Evolutionary conservation across 1,140 invertebrate genomes (phyloP).

Genomic region (Epicauta chinensis): DNA sequence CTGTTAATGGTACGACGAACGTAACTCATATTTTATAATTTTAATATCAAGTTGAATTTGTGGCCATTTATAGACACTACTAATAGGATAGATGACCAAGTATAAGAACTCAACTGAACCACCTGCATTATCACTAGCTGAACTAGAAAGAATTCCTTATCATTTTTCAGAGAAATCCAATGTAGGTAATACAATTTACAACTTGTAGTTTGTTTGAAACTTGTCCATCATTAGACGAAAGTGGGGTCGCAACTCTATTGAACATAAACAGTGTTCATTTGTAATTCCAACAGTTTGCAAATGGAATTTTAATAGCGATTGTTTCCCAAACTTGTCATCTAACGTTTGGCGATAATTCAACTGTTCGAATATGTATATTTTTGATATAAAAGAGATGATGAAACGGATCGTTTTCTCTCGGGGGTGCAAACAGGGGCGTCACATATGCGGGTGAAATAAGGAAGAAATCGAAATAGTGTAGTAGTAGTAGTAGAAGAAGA

Average conservation of each 20-base stretch:
- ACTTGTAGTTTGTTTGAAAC: too few relatives aligned
- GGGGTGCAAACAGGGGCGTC: conserved; percentile 40
- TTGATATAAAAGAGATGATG: conserved; percentile 28
- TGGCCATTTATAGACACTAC: conserved; percentile 12
- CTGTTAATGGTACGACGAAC: conserved; percentile 19
- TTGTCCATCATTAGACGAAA: too few relatives aligned
- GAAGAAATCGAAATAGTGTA: too few relatives aligned
- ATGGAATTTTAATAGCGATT: conserved; percentile 31
- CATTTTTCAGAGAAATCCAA: too few relatives aligned
- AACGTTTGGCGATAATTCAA: conserved; percentile 18
- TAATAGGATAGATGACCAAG: conserved; percentile 2
- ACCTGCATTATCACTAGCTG: too few relatives aligned
- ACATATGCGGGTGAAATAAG: conserved; percentile 39
- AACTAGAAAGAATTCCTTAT: too few relatives aligned
- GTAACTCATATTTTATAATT: conserved; percentile 25
- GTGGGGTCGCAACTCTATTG: conserved; percentile 2
- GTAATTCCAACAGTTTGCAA: conserved; percentile 10
- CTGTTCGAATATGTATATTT: conserved; percentile 3
- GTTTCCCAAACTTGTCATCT: conserved; percentile 15
- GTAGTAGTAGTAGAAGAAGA: too few relatives aligned
- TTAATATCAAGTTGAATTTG: conserved; percentile 15
- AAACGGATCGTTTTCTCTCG: conserved; percentile 37
- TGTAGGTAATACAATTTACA: too few relatives aligned
- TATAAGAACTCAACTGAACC: too few relatives aligned
- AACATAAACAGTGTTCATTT: conserved; percentile 6